phyloP scores from a whole-genome alignment of 2,797 vertebrate species.

The Taeniopygia guttata region DNA sequence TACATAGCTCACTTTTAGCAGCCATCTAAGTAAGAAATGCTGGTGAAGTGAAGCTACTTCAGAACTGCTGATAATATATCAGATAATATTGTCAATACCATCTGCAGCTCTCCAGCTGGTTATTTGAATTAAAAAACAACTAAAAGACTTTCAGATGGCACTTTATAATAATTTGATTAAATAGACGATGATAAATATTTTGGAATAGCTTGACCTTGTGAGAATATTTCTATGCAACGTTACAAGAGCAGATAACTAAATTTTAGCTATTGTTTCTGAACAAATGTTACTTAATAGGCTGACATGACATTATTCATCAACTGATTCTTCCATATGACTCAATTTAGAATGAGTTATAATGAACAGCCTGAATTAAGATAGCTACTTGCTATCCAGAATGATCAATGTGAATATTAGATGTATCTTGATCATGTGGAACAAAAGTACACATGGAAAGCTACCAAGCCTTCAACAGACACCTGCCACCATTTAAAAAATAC shows the following conservation, averaged over 20 bases:
- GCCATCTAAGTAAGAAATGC: neutral
- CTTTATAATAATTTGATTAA: conserved; percentile 78
- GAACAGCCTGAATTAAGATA: neutral
- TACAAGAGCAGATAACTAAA: neutral
- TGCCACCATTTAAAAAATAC: neutral
- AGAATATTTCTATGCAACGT: neutral
- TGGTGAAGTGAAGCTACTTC: neutral
- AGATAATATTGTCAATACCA: conserved; percentile 59
- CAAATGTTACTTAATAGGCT: neutral
- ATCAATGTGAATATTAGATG: neutral
- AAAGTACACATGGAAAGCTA: neutral
- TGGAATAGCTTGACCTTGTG: conserved; percentile 77
- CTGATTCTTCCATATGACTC: neutral
- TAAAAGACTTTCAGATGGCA: conserved; percentile 74
- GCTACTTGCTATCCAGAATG: neutral
- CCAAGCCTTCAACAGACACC: neutral
- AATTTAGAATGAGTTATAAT: neutral
- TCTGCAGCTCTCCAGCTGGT: conserved; percentile 83
- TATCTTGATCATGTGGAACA: neutral
- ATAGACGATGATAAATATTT: conserved; percentile 76
- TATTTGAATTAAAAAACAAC: conserved; percentile 69
- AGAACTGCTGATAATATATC: neutral
- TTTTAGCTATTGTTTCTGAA: neutral
- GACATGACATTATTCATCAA: neutral
- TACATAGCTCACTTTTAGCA: neutral